Percentiles rank a stretch among this genome's conserved stretches.
phyloP scores from a whole-genome alignment of 2,888 invertebrate genomes.

The Ethmia dodecea region DNA sequence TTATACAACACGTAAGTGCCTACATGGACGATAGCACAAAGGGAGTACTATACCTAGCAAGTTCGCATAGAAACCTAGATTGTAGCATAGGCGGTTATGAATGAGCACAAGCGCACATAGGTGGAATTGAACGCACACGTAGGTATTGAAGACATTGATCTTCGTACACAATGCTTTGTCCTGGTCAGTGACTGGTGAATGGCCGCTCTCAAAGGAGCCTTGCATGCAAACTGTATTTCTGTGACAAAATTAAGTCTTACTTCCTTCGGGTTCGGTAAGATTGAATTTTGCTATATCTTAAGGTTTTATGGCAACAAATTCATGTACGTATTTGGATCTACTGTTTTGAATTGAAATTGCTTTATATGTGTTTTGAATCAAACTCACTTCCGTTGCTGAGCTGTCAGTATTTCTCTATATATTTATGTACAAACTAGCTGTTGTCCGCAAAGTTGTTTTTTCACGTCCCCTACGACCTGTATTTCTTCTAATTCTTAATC shows the following conservation, averaged over 20 bases:
- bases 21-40: slow-evolving; percentile 54
- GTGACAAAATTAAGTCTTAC: slow-evolving; percentile 43
- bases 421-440: no score
- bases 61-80: slow-evolving; percentile 14
- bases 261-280: no score
- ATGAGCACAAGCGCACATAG: slow-evolving; percentile 34
- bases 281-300: no score
- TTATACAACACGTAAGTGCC: slow-evolving; percentile 62
- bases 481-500: no score
- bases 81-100: slow-evolving; percentile 39
- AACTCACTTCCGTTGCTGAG: no score
- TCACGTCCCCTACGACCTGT: no score
- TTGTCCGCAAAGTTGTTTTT: no score
- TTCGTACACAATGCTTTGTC: slow-evolving; percentile 60
- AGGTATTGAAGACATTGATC: slow-evolving; percentile 38
- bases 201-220: slow-evolving; percentile 43
- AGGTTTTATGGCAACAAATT: no score
- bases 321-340: no score
- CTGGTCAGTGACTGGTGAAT: slow-evolving; percentile 47
- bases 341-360: no score
- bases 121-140: slow-evolving; percentile 40
- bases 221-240: slow-evolving; percentile 48
- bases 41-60: slow-evolving; percentile 20
- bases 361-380: no score
- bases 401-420: no score